These are phyloP conservation scores for Laterallus jamaicensis DNA, from an alignment of 2,113 vertebrate species.

Conservation along the genomic window DNA sequence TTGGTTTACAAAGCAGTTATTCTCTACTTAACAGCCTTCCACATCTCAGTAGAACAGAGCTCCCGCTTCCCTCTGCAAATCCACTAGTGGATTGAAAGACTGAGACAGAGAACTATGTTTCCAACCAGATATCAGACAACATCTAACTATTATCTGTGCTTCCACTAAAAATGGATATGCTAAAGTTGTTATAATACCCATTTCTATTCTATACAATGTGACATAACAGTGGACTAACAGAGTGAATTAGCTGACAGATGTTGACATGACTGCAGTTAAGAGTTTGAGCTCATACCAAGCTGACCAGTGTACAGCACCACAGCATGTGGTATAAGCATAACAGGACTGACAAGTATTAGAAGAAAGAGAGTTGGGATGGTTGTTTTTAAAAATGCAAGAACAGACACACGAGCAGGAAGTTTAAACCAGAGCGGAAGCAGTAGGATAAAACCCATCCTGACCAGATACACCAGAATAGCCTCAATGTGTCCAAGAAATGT, in stretches of 20 bases:
- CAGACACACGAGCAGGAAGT: neutral
- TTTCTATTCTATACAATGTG: neutral
- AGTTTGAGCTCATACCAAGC: neutral
- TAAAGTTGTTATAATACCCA: neutral
- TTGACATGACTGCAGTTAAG: neutral
- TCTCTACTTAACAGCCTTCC: neutral
- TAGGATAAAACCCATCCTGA: neutral
- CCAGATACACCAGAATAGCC: neutral
- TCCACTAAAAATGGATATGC: neutral
- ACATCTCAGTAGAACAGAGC: neutral
- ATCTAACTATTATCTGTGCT: neutral
- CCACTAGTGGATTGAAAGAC: neutral
- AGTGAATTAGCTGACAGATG: neutral
- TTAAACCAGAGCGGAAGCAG: neutral
- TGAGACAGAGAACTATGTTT: neutral
- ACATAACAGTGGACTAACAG: neutral
- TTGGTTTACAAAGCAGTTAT: neutral
- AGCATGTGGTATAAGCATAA: neutral
- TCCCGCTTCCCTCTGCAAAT: neutral
- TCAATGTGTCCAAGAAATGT: neutral
- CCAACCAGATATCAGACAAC: neutral
- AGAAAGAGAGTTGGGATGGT: neutral
- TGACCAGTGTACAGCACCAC: neutral
- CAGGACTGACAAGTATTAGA: neutral
- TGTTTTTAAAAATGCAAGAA: neutral